Evolutionary conservation across 2,797 vertebrate species (phyloP).

Genomic region (Oophaga sylvatica): DNA sequence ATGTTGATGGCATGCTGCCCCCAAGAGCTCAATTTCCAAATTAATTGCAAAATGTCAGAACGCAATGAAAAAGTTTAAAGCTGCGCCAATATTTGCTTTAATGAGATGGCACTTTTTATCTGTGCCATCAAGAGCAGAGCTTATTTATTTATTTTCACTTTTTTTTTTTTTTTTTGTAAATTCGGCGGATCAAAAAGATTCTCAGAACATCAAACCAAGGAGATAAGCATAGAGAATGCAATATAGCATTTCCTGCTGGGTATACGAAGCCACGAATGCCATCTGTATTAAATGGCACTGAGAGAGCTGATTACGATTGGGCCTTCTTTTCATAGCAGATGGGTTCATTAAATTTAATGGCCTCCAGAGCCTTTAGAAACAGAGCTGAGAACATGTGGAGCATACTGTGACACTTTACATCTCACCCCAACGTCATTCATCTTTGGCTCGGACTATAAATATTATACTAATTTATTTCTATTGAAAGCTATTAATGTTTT

Average conservation of each 20-base stretch:
- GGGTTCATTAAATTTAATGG: slow-evolving; percentile 90
- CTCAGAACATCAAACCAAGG: slow-evolving; percentile 70
- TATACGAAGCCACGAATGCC: slow-evolving; percentile 71
- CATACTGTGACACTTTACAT: slow-evolving; percentile 83
- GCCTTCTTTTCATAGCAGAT: slow-evolving; percentile 84
- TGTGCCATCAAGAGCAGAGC: slow-evolving; percentile 62
- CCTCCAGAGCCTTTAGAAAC: slow-evolving; percentile 82
- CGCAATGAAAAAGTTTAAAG: slow-evolving; percentile 61
- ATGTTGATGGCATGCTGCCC: slow-evolving; percentile 67
- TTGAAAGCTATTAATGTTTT: slow-evolving; percentile 73
- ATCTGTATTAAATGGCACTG: slow-evolving; percentile 79
- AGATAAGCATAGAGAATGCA: slow-evolving; percentile 64
- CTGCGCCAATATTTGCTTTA: slow-evolving; percentile 63
- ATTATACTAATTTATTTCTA: slow-evolving; percentile 79
- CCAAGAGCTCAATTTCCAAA: slow-evolving; percentile 63
- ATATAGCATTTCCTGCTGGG: slow-evolving; percentile 74
- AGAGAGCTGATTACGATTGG: slow-evolving; percentile 78
- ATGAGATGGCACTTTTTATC: slow-evolving; percentile 66
- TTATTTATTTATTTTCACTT: slow-evolving; percentile 60
- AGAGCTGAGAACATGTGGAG: slow-evolving; percentile 83
- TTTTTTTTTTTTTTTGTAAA: slow-evolving; percentile 44
- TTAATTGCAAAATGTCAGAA: slow-evolving; percentile 69
- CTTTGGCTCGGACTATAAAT: slow-evolving; percentile 77
- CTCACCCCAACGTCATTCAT: slow-evolving; percentile 77
- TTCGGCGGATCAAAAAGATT: slow-evolving; percentile 69